Base-by-base conservation (phyloP, 2,888 invertebrate genomes). In the Coelogynopora nodosa region DNA sequence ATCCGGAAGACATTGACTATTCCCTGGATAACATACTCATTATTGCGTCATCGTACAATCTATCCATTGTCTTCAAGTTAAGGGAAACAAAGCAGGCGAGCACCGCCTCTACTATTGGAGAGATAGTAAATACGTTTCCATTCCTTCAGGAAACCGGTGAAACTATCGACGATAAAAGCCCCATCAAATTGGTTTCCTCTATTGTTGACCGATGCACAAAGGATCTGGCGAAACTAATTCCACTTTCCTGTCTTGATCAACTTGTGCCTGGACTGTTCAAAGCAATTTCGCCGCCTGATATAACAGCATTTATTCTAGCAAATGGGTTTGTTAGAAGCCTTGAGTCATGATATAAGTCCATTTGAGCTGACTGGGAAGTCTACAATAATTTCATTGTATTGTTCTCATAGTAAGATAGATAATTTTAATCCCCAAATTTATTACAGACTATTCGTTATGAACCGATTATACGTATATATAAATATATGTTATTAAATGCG, bases 231-330 rank as follows among this genome's bases (percentile, higher is more conserved):
- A 5, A 74, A 74, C 23, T 74, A 2, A 26, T 26, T 26, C 2
- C 5, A 5, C 2, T 23, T 2, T 74, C 74, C 23, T 5, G 23
- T 13, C 5, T 74, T 5, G 74, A 74, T 5, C 18, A 26, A 2
- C 2, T 74, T 13, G 27, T 74, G 5, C 74, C 74, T 23, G 74
- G 74, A 5, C 23, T 74, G 2, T 74, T 74, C 23, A 23, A 5
- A 26, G 74, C 74, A 10, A 2, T 74, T 10, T 5, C 74, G 2
- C 74, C 74, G 23, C 74, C 74, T 5, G 74, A 74, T 26, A 5
- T 74, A 23, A 74, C 74, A 5, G 74, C 74, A 23, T 74, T 74
- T 74, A 74, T 74, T 74, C 74, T 74, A n/a, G 74, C 74, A 5
- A 74, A 74, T 26, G 5, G 10, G 18, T 13, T 74, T 5, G 10